A percentile compares a stretch with the other conserved stretches of the same genome.
Evolutionary conservation across 2,888 invertebrate species (phyloP).

Genomic region (Hypercompe scribonia): DNA sequence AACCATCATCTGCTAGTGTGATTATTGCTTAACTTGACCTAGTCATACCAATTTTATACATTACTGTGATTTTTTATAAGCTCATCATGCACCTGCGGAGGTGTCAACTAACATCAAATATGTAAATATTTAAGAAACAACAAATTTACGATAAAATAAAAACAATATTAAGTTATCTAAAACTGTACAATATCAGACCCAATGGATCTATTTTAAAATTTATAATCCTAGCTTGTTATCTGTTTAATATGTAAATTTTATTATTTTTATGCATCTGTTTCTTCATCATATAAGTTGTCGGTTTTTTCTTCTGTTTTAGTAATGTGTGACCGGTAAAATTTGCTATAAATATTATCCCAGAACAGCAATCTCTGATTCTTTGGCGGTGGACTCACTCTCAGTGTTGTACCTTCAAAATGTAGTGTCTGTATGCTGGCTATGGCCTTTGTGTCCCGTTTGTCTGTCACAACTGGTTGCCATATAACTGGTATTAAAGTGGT

Average conservation of each 20-base stretch:
- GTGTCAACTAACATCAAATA: neutral
- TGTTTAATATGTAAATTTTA: neutral
- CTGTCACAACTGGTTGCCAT: conserved; percentile 66
- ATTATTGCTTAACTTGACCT: neutral
- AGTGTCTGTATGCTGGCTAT: conserved; percentile 59
- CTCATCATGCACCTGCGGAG: neutral
- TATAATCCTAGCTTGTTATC: neutral
- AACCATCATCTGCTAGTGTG: neutral
- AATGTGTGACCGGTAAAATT: conserved; percentile 63
- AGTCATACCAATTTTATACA: neutral
- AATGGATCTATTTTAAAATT: neutral
- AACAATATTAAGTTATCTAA: neutral
- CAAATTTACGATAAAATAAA: neutral
- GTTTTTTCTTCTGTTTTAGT: conserved; percentile 17
- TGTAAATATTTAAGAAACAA: neutral
- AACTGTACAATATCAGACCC: neutral
- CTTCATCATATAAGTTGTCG: conserved; percentile 35
- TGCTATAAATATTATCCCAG: conserved; percentile 74
- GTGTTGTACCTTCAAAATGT: conserved; percentile 46
- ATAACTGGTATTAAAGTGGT: conserved; percentile 67
- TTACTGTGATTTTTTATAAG: neutral
- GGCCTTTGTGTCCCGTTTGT: conserved; percentile 41
- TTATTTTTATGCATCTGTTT: conserved; percentile 13
- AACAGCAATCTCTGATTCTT: conserved; percentile 62
- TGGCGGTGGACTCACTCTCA: conserved; percentile 51